These are phyloP conservation scores for Perdita meconis DNA, from an alignment of 2,888 invertebrate genomes.

Conservation along the genomic window DNA sequence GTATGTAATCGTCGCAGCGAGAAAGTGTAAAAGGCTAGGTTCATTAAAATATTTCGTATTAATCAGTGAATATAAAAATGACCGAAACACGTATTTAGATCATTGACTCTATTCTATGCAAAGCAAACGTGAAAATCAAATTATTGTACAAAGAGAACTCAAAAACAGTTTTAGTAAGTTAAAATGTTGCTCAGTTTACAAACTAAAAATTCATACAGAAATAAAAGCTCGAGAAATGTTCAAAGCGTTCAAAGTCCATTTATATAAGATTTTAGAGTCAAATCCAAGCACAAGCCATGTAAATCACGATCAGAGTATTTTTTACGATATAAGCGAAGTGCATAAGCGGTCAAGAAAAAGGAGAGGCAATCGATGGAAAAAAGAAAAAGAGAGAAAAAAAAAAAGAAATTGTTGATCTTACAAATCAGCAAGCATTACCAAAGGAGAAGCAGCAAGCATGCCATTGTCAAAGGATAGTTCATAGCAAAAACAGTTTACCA, in stretches of 20 bases:
- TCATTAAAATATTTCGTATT: not conserved
- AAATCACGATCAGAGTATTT: not conserved
- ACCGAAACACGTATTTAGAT: not conserved
- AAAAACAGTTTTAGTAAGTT: too few relatives aligned
- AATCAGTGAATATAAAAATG: not conserved
- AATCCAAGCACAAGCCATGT: slow-evolving; percentile 10
- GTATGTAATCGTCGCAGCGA: too few relatives aligned
- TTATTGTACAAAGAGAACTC: not conserved
- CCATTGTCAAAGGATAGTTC: slow-evolving; percentile 85
- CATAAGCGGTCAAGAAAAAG: not conserved
- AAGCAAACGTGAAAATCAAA: slow-evolving; percentile 1
- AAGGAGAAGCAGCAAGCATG: slow-evolving; percentile 74
- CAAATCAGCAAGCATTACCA: slow-evolving; percentile 69
- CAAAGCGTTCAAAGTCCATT: slow-evolving; percentile 17
- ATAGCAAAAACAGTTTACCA: slow-evolving; percentile 83
- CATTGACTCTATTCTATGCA: not conserved
- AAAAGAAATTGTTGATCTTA: not conserved
- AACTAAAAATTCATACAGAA: too few relatives aligned
- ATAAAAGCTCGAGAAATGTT: not conserved
- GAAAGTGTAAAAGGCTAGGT: slow-evolving; percentile 10
- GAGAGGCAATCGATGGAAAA: too few relatives aligned
- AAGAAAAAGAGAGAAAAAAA: too few relatives aligned
- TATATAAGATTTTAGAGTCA: not conserved
- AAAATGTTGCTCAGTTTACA: too few relatives aligned
- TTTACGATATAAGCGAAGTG: not conserved